These are phyloP conservation scores for Limnephilus rhombicus DNA, from an alignment of 2,888 invertebrate genomes.

Conservation along the genomic window DNA sequence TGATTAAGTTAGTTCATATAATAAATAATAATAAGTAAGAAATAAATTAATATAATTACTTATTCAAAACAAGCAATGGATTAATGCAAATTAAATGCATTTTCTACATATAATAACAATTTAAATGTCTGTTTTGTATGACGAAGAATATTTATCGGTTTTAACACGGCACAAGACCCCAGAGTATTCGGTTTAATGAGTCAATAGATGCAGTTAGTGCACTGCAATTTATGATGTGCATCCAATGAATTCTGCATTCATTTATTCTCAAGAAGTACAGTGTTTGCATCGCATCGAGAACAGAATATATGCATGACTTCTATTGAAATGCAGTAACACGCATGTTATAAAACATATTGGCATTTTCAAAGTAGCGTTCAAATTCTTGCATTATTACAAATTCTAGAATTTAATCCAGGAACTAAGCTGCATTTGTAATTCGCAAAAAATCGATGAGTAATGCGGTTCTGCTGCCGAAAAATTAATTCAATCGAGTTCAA, in stretches of 20 bases:
- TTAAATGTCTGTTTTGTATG: background rate
- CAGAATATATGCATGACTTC: background rate
- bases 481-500: too few species aligned
- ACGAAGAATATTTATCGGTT: background rate
- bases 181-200: background rate
- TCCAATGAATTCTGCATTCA: background rate
- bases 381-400: too few species aligned
- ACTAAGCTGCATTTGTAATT: too few species aligned
- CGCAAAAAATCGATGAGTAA: too few species aligned
- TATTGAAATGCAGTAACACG: too few species aligned
- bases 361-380: background rate
- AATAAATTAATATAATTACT: too few species aligned
- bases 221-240: background rate
- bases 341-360: too few species aligned
- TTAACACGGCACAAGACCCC: background rate
- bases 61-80: too few species aligned
- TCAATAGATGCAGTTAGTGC: background rate
- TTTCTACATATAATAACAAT: background rate
- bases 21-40: too few species aligned
- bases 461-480: too few species aligned
- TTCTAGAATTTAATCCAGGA: too few species aligned
- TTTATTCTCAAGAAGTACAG: background rate
- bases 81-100: background rate
- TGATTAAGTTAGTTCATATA: too few species aligned
- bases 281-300: background rate